Conservation (phyloP, 2,888 invertebrate genomes). For the Drosophila setosimentum region DNA sequence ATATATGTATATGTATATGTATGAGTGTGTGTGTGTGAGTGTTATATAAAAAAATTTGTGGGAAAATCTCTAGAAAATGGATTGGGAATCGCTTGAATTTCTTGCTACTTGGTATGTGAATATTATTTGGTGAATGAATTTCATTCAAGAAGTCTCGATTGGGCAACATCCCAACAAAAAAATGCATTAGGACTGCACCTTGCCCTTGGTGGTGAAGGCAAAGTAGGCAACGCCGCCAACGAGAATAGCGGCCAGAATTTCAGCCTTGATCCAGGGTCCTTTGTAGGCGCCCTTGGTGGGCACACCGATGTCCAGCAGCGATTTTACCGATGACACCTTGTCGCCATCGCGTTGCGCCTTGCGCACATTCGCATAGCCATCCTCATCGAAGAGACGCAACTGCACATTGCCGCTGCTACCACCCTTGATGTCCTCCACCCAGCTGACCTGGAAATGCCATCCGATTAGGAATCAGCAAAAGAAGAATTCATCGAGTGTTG, state of each 20-base stretch:
- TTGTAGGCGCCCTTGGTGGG: conserved; percentile 93
- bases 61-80: conserved; percentile 6
- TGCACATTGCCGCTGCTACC: conserved; percentile 93
- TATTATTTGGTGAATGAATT: conserved; percentile 82
- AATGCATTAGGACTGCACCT: conserved; percentile 88
- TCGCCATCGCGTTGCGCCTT: conserved; percentile 92
- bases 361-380: conserved; percentile 94
- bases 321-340: conserved; percentile 88
- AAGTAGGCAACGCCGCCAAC: conserved; percentile 93
- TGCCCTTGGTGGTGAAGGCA: conserved; percentile 93
- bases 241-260: conserved; percentile 93
- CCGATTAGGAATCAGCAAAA: no score
- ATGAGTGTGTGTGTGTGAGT: neutral
- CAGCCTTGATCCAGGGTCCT: conserved; percentile 97
- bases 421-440: conserved; percentile 95
- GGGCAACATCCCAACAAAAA: conserved; percentile 15
- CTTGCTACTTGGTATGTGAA: conserved; percentile 59
- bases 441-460: conserved; percentile 90
- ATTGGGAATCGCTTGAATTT: conserved; percentile 41
- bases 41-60: neutral
- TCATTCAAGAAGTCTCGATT: conserved; percentile 75
- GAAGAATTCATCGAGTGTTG: rapidly evolving
- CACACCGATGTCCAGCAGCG: conserved; percentile 89
- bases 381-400: conserved; percentile 95
- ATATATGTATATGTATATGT: conserved; percentile 16